Evolutionary conservation across 2,888 invertebrate species (phyloP), one percentile per base, ranked within the genome.

Genomic region (Apoda limacodes): DNA sequence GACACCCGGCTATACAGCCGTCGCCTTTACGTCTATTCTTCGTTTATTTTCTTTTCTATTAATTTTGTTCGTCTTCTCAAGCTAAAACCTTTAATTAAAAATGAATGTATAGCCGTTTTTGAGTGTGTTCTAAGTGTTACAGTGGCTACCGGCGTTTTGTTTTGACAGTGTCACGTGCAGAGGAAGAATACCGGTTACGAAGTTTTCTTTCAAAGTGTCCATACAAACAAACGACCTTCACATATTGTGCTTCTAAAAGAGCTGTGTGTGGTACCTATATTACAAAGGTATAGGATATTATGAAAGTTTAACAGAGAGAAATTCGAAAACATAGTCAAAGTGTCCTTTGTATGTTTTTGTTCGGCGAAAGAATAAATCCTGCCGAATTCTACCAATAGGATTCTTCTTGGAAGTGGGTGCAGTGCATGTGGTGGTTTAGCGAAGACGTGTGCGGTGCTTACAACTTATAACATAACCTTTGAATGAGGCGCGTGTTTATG

Each of bases 41-140:
- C 76, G 71, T 76, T 80, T 80, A 75, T 78, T 80, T 80, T 80
- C 74, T 76, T 78, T 80, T 78, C 68, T 76, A 75, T 80, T 78
- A 75, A 66, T 80, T 80, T 80, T 61, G 72, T 80, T 80, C 74
- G 60, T 63, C 62, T 63, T 60, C n/a, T n/a, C n/a, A n/a, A n/a
- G n/a, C n/a, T n/a, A n/a, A n/a, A n/a, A n/a, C n/a, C n/a, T n/a
- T n/a, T n/a, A n/a, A n/a, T n/a, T 48, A 57, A 60, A 62, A 55
- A 67, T 59, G 62, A 59, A 71, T 66, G 64, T 63, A 57, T 46
- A 53, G 47, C 46, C 45, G 52, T 52, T 45, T 47, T 55, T 59
- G 54, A 68, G 64, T 66, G 61, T 64, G 56, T 63, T 58, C 34
- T 43, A 42, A 50, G 60, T 63, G 62, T 60, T 52, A 39, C 46